Evolutionary conservation across 2,797 vertebrate genomes (phyloP), one percentile per base, ranked within the genome.

Genomic region (Gambelia wislizenii): DNA sequence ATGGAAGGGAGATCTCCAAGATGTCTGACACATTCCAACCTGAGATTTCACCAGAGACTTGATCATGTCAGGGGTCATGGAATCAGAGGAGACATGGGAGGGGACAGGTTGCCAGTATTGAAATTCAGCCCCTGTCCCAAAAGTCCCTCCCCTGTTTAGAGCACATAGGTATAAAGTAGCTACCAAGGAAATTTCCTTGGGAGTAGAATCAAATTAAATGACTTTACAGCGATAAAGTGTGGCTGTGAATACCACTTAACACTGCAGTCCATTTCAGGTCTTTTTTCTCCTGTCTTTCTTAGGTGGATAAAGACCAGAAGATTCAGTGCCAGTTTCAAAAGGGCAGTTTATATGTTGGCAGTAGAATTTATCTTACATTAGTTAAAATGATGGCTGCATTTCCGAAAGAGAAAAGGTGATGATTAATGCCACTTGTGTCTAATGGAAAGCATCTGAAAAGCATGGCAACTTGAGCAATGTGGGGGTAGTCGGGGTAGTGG

Each of bases 401-500:
- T n/a, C n/a, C n/a, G 52, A 76, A 86, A 39, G 80, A 5, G 42
- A 27, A 16, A 14, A 36, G 33, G 52, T 27, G 84, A 90, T 44
- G 52, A 89, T 67, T 82, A 80, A 16, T 22, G 67, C 80, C 49
- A 80, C 30, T 76, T 61, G 36, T 91, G 33, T 30, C 42, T 64
- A 67, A 39, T 2, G 39, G 74, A 47, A 86, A 86, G 16, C 27
- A 47, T 54, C 6, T 30, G 72, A 67, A 89, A 89, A 93, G 91
- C 49, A 14, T 61, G 85, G 6, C 1, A 47, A 74, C 0, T 1
- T 5, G 77, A 64, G 20, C 52, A 54, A 10, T 54, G 52, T 54
- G 56, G 6, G 1, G 0, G 22, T 52, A 42, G 3, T 27, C 86
- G n/a, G n/a, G n/a, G n/a, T n/a, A n/a, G n/a, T n/a, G n/a, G 33